A percentile compares a stretch with the other conserved stretches of the same genome.
Evolutionary conservation across 1,140 invertebrate species (phyloP).

Genomic region (Mylabris phalerata): DNA sequence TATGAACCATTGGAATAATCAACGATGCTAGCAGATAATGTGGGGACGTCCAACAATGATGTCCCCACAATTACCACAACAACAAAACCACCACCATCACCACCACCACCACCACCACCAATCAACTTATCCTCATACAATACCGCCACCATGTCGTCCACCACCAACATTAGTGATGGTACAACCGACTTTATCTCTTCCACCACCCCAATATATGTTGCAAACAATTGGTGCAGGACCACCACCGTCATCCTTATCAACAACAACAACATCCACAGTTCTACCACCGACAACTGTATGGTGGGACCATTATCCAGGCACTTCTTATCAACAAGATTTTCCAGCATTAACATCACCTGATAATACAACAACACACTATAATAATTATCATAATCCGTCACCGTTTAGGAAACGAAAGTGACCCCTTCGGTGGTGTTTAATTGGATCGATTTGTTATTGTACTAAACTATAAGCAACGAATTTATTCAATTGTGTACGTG

Average conservation of each 20-base stretch:
- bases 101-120: background rate
- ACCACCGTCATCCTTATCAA: background rate
- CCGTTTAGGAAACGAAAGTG: constrained; percentile 37
- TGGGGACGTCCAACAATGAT: constrained; percentile 34
- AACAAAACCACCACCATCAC: background rate
- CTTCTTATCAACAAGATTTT: constrained; percentile 32
- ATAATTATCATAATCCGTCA: constrained; percentile 25
- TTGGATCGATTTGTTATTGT: constrained; percentile 8
- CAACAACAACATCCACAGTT: too few relatives aligned
- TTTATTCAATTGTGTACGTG: too few relatives aligned
- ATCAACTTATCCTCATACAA: constrained; percentile 17
- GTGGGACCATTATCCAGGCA: constrained; percentile 32
- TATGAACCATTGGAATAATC: constrained; percentile 52
- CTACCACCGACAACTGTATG: constrained; percentile 15
- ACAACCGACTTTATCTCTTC: constrained; percentile 31
- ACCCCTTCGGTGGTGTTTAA: constrained; percentile 9
- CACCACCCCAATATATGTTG: constrained; percentile 26
- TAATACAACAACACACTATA: constrained; percentile 3
- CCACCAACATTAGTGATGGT: constrained; percentile 35
- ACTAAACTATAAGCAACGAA: constrained; percentile 1
- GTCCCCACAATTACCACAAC: constrained; percentile 2
- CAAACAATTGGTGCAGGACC: constrained; percentile 16
- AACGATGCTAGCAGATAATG: constrained; percentile 54
- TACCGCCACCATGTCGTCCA: constrained; percentile 20
- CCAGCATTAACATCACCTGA: constrained; percentile 21